A percentile compares a stretch with the other conserved stretches of the same genome.
These are phyloP conservation scores for Nemoura dubitans DNA, from an alignment of 2,888 invertebrate genomes.

Conservation along the genomic window DNA sequence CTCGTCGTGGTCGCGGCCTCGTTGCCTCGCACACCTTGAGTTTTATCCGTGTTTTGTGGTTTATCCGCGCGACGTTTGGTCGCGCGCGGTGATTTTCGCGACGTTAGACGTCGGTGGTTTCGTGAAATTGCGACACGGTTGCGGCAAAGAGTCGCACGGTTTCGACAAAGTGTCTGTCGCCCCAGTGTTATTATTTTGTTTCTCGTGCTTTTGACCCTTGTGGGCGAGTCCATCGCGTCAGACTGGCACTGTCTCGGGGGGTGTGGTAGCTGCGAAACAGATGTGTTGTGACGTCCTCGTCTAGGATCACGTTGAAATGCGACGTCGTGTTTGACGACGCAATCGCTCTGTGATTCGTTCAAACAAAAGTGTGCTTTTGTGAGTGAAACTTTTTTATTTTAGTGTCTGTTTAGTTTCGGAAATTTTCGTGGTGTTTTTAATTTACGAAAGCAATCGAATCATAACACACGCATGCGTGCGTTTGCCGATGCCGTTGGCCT, in stretches of 20 bases:
- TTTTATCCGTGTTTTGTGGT: constrained; percentile 19
- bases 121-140: neutral
- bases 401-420: constrained; percentile 50
- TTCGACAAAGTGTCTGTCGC: constrained; percentile 46
- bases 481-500: neutral
- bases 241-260: constrained; percentile 58
- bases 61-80: constrained; percentile 41
- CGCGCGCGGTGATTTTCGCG: constrained; percentile 24
- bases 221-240: constrained; percentile 62
- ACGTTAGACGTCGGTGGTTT: neutral
- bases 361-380: neutral
- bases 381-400: constrained; percentile 56
- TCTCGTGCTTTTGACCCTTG: constrained; percentile 70
- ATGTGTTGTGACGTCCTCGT: constrained; percentile 53
- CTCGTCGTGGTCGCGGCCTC: constrained; percentile 34
- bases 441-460: neutral
- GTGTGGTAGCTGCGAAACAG: constrained; percentile 55
- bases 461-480: neutral
- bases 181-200: constrained; percentile 76
- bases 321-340: constrained; percentile 48
- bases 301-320: constrained; percentile 47
- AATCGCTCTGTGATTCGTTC: constrained; percentile 34
- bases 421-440: neutral
- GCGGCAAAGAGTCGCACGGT: neutral
- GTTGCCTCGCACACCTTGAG: constrained; percentile 37